Base-by-base conservation (phyloP, 2,888 invertebrate species). In the Standfussiana lucernea region DNA sequence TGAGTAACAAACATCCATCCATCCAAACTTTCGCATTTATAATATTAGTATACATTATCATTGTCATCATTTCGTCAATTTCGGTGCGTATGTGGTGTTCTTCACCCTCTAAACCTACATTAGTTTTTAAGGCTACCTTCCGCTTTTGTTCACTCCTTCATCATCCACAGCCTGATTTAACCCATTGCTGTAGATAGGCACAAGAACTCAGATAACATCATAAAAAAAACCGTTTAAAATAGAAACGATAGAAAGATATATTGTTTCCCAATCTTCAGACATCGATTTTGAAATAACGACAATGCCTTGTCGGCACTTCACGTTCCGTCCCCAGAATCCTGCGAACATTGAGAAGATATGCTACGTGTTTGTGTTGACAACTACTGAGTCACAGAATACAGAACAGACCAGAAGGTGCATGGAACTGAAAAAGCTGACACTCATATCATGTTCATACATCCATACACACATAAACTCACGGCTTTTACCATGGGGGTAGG, bases 281-380 rank as follows among this genome's bases (percentile, higher is more conserved):
- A 59, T 67, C 56, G 50, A 70, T 82, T 71, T 67, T 74, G n/a
- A 68, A 68, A 82, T 71, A 71, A 71, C 47, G 66, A 74, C 50
- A 59, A 62, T 28, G 47, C 59, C n/a, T 68, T 56, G 71, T 68
- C 75, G 24, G 56, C 65, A 69, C 47, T 79, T 69, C 69, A 75
- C 65, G 75, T 70, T 32, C 56, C 61, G 47, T 32, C 69, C 28
- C 56, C 65, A 72, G 68, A 72, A 79, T 69, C 42, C 42, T 64
- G 28, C n/a, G 67, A 79, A 79, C 62, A 59, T 15, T 35, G 72
- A 79, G 80, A 56, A 72, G 72, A 69, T 79, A 67, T 75, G 84
- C 66, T 64, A 83, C 68, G 80, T 83, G 77, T 77, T 68, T 72
- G 71, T 72, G 37, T 72, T 84, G 56, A 56, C 53, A 83, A 84